Evolutionary conservation across 2,113 vertebrate genomes (phyloP).

Genomic region (Tichodroma muraria): DNA sequence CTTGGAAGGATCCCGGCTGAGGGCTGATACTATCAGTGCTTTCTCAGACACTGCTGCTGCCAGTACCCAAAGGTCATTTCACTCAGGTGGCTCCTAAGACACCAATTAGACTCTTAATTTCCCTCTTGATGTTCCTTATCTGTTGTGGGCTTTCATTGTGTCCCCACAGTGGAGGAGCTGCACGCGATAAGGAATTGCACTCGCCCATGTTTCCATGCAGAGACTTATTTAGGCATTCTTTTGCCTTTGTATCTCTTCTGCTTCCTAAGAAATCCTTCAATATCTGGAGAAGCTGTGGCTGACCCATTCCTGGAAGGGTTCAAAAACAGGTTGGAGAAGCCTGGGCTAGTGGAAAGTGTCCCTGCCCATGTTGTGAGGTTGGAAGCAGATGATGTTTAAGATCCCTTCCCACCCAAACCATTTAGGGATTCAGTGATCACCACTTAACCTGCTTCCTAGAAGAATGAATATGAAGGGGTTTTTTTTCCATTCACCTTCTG

Average conservation of each 20-base stretch:
- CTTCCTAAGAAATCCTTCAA: neutral
- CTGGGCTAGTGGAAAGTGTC: neutral
- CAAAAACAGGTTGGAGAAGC: neutral
- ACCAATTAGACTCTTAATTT: neutral
- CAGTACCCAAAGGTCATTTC: neutral
- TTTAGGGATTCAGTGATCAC: neutral
- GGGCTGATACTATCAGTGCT: neutral
- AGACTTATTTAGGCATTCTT: neutral
- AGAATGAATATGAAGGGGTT: rapidly evolving
- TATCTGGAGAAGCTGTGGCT: neutral
- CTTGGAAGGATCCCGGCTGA: neutral
- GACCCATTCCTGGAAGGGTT: neutral
- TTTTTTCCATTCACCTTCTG: neutral
- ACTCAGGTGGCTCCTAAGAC: neutral
- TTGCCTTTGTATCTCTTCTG: neutral
- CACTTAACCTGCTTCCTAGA: neutral
- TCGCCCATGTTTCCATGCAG: neutral
- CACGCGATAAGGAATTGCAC: neutral
- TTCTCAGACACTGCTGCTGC: neutral
- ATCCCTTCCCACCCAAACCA: neutral
- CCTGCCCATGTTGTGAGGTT: neutral
- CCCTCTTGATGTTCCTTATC: neutral
- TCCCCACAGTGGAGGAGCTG: neutral
- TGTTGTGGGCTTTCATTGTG: neutral
- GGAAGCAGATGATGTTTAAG: neutral